Evolutionary conservation across 2,113 vertebrate species (phyloP).

Genomic region (Malaclemys terrapin): DNA sequence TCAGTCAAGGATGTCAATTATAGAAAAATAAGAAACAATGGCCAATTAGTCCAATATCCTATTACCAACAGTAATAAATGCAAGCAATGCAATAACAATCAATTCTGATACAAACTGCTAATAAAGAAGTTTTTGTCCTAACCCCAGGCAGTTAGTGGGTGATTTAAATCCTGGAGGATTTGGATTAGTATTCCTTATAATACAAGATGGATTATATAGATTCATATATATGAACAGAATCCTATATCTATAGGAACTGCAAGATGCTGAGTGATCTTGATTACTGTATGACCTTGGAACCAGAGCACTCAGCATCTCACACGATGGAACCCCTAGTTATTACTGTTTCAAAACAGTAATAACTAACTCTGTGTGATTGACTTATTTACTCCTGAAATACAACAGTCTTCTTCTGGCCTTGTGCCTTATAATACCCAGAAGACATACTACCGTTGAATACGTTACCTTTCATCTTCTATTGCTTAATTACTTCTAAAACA

Average conservation of each 20-base stretch:
- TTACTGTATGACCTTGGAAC: neutral
- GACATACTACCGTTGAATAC: neutral
- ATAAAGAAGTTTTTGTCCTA: neutral
- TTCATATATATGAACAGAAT: neutral
- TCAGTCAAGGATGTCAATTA: neutral
- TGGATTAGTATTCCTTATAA: neutral
- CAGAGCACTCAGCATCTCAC: neutral
- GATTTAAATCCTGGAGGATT: neutral
- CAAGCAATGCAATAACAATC: neutral
- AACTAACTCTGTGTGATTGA: neutral
- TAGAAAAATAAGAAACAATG: neutral
- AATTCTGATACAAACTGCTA: neutral
- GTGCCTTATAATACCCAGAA: neutral
- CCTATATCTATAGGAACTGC: neutral
- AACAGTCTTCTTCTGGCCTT: neutral
- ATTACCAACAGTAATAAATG: neutral
- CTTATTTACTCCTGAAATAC: neutral
- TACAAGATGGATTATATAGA: neutral
- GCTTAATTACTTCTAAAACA: conserved; percentile 68
- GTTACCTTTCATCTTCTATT: neutral
- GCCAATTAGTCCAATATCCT: neutral
- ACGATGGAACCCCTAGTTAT: neutral
- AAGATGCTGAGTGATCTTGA: neutral
- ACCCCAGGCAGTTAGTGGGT: neutral
- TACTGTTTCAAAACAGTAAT: neutral